Base-by-base conservation (phyloP, 2,113 vertebrate species). In the Eulemur macaco region DNA sequence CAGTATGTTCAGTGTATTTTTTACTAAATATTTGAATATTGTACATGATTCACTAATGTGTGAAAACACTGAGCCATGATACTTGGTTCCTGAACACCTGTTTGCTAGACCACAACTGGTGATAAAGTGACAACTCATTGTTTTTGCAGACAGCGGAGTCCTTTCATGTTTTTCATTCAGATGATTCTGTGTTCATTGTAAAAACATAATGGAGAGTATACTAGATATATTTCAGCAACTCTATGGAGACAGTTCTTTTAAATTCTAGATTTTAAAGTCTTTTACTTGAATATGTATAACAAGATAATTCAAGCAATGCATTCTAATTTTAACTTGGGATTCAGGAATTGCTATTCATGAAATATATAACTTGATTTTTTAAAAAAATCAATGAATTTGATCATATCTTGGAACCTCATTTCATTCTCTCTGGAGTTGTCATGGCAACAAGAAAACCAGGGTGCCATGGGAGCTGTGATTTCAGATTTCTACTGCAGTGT, bases 351-450 rank as follows among this genome's bases (percentile, higher is more conserved):
- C 58, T 97, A 89, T 95, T 97, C 84, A 95, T 95, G 74, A 97
- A 98, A 94, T 91, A 91, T 52, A 86, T 95, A 94, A 81, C 78
- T 17, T 83, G 88, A 89, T 92, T 86, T 94, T 92, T 9, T 10
- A 1, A 39, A 95, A 42, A 94, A 96, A 96, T 98, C 97, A 97
- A 97, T 98, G 86, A 97, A 95, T 94, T 95, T 96, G 97, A 97
- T 97, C 76, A 84, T 97, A 96, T 95, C 89, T 97, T 92, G 89
- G 69, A 93, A 92, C 31, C 64, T 94, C 54, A 89, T 93, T 98
- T 97, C 87, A 80, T 97, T 95, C 84, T 89, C 69, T 81, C 88
- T 95, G 27, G 63, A 64, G 95, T 97, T 98, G 97, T 96, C 97
- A 98, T 98, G 86, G 95, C 94, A 97, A 98, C 97, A 84, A 86